Evolutionary conservation across 2,888 invertebrate species (phyloP).

Genomic region (Pycnomerus fuliginosus): DNA sequence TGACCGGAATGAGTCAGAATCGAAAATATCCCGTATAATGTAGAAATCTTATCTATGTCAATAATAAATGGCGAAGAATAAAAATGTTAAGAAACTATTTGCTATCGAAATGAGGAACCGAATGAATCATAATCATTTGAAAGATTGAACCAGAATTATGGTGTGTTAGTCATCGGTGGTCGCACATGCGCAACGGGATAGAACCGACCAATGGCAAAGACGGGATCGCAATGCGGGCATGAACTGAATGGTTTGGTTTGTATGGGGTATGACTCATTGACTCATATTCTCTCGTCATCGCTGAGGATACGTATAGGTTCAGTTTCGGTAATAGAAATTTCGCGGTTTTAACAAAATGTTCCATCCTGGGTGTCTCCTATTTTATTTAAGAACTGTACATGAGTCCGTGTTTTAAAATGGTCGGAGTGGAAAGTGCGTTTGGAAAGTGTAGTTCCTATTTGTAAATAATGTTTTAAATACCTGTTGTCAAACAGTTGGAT

Average conservation of each 20-base stretch:
- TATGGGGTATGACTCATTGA: conserved; percentile 33
- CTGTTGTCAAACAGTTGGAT: conserved; percentile 28
- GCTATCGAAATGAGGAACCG: conserved; percentile 8
- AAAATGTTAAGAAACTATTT: neutral
- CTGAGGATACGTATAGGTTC: conserved; percentile 20
- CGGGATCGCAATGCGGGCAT: conserved; percentile 46
- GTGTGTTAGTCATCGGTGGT: conserved; percentile 42
- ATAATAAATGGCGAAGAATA: too few relatives aligned
- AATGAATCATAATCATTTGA: conserved; percentile 25
- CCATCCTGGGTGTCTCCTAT: conserved; percentile 12
- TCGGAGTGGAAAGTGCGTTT: conserved; percentile 13
- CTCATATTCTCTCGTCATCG: conserved; percentile 34
- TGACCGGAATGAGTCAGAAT: too few relatives aligned
- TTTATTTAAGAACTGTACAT: conserved; percentile 8
- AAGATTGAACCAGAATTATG: conserved; percentile 24
- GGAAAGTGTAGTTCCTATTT: conserved; percentile 25
- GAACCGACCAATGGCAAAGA: conserved; percentile 37
- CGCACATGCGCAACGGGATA: conserved; percentile 36
- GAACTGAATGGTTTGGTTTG: conserved; percentile 45
- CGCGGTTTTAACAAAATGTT: conserved; percentile 22
- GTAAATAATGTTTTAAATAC: conserved; percentile 30
- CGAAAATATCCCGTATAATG: conserved; percentile 17
- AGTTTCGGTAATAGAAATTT: conserved; percentile 20
- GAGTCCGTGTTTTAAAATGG: conserved; percentile 10
- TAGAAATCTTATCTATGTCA: too few relatives aligned